Evolutionary conservation across 2,797 vertebrate genomes (phyloP).

Genomic region (Poeciliopsis gracilis): DNA sequence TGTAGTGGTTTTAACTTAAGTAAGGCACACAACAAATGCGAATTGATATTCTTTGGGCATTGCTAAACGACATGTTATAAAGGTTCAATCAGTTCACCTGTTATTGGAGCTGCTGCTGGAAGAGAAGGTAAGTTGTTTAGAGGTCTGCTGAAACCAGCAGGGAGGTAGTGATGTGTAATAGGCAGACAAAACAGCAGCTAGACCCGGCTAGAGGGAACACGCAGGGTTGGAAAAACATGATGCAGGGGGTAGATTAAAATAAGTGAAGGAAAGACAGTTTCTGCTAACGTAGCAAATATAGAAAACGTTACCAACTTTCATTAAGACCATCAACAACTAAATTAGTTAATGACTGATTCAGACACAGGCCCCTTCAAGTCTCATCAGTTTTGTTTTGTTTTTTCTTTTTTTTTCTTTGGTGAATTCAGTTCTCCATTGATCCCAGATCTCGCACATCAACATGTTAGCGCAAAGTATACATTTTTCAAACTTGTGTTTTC

Average conservation of each 20-base stretch:
- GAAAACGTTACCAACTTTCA: conserved; percentile 8
- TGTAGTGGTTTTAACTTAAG: neutral
- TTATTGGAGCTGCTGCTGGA: neutral
- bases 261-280: neutral
- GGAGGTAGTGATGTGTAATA: conserved; percentile 1
- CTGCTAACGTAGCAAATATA: neutral
- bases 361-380: neutral
- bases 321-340: conserved; percentile 3
- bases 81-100: conserved; percentile 1
- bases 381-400: neutral
- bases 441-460: neutral
- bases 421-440: neutral
- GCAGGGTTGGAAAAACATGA: conserved; percentile 9
- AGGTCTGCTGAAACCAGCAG: conserved; percentile 1
- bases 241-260: conserved; percentile 2
- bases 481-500: neutral
- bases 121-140: neutral
- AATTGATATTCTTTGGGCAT: neutral
- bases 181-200: conserved; percentile 12
- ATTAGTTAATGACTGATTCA: neutral
- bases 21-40: neutral
- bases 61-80: neutral
- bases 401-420: neutral
- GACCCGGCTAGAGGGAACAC: neutral
- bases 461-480: neutral